Percentiles rank a stretch among this genome's conserved stretches.
These are phyloP conservation scores for Sepiola atlantica DNA, from an alignment of 2,888 invertebrate species.

Conservation along the genomic window DNA sequence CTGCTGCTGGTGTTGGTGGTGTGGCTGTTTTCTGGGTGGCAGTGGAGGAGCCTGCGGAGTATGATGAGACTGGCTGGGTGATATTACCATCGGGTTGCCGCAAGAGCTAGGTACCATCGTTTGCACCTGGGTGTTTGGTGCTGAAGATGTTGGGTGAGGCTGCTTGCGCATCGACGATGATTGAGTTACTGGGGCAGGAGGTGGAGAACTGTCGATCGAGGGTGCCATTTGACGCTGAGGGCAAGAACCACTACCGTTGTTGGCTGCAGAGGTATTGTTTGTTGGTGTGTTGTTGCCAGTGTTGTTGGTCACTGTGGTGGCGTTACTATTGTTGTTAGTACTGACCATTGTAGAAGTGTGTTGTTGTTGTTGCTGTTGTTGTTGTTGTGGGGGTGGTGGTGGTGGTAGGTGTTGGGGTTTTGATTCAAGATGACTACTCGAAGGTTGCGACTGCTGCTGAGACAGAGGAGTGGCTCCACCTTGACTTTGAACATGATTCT, in stretches of 20 bases:
- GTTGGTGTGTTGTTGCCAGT: neutral
- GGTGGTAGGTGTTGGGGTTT: neutral
- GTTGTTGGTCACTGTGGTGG: neutral
- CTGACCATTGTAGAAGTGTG: neutral
- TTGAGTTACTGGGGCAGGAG: neutral
- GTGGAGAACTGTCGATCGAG: conserved; percentile 36
- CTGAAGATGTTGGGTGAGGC: conserved; percentile 35
- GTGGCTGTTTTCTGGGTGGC: conserved; percentile 38
- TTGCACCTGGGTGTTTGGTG: neutral
- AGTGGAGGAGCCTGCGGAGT: neutral
- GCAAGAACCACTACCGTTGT: neutral
- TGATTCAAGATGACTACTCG: neutral
- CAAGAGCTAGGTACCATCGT: neutral
- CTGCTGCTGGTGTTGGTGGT: neutral
- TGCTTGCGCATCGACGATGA: conserved; percentile 41
- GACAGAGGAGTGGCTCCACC: neutral
- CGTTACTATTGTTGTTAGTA: neutral
- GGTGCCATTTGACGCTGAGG: conserved; percentile 33
- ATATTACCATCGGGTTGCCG: neutral
- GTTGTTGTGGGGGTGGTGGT: neutral
- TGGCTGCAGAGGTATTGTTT: neutral
- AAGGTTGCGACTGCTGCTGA: neutral
- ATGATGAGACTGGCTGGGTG: neutral
- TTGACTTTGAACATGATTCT: conserved; percentile 38
- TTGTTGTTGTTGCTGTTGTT: neutral